Base-by-base conservation (phyloP, 2,888 invertebrate species). In the Graphium colonna region DNA sequence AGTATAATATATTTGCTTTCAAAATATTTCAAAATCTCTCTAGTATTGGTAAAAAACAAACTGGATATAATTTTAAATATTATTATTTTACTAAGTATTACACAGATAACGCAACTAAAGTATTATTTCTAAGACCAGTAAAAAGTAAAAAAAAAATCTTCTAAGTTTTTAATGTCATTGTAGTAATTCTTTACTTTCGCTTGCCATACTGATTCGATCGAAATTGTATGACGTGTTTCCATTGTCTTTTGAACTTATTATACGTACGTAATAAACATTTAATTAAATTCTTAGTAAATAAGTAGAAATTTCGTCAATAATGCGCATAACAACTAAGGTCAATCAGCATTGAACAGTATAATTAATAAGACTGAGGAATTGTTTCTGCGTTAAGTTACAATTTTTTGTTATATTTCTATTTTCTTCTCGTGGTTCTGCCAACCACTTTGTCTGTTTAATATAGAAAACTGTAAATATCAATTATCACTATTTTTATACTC, bases 401-500 rank as follows among this genome's bases (percentile, higher is more conserved):
- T 10, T 7, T 9, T 48, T 21, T 42, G 40, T 31, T 54, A 13
- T 33, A 44, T 38, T 17, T 28, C 5, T n/a, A 39, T 26, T 43
- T 38, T 47, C n/a, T 42, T 33, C 21, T 39, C 31, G 9, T 39
- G 42, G 43, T 33, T 9, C 18, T 39, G 15, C 21, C 45, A 42
- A 36, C 33, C 17, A 47, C 36, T 42, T 26, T 41, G 21, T 13
- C 36, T 52, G 12, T 48, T 38, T 48, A 48, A 43, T 12, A 21
- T 43, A 28, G 21, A 53, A 38, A 52, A 17, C 26, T 54, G 54
- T 54, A 54, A 50, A 54, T 54, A 50, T 41, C 12, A 36, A 40
- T 31, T 39, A 39, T 15, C 26, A 45, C 49, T 54, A 50, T 54
- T 54, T 54, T 54, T 54, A 50, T 54, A 50, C 21, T 21, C 48